Base-by-base conservation (phyloP, 2,113 vertebrate species). In the Tiliqua scincoides region DNA sequence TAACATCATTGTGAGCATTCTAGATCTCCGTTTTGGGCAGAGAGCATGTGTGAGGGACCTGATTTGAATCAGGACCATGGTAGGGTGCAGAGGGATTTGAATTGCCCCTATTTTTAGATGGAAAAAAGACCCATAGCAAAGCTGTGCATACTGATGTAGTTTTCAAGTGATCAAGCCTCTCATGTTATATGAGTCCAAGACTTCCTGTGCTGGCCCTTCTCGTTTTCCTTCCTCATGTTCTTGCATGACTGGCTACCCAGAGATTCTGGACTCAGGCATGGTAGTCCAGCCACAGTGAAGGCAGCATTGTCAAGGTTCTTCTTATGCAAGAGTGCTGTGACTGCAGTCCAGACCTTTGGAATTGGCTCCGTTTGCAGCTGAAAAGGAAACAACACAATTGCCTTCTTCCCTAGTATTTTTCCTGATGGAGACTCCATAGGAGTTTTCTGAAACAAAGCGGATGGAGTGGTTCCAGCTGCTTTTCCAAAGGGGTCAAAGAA, bases 331-430 rank as follows among this genome's bases (percentile, higher is more conserved):
- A 59, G 18, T 3, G 0, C 71, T 0, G 0, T 48, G 43, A 48
- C 32, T 68, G 83, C 35, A 72, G 77, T 27, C 0, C 37, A 52
- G 71, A 86, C 76, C 0, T 30, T 0, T n/a, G 79, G 57, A 82
- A 43, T 61, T 59, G 92, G 91, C 87, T 88, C 70, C 54, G 8
- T 92, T 93, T 90, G 93, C 85, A 43, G 84, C 25, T 78, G 85
- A 0, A 12, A 65, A 93, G 93, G 94, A 93, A 94, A 93, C 76
- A 84, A 86, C 14, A 79, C 80, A 91, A 86, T 48, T 88, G 70
- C 68, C 40, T 63, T 80, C 71, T 86, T 85, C 85, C 78, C 78
- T 57, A 59, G 61, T 86, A 91, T 85, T 94, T 91, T 95, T 95
- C 94, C 94, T 93, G 93, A 5, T 2, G 82, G 35, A 65, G 14